Base-by-base conservation (phyloP, 2,888 invertebrate species). In the Apodemia zela region DNA sequence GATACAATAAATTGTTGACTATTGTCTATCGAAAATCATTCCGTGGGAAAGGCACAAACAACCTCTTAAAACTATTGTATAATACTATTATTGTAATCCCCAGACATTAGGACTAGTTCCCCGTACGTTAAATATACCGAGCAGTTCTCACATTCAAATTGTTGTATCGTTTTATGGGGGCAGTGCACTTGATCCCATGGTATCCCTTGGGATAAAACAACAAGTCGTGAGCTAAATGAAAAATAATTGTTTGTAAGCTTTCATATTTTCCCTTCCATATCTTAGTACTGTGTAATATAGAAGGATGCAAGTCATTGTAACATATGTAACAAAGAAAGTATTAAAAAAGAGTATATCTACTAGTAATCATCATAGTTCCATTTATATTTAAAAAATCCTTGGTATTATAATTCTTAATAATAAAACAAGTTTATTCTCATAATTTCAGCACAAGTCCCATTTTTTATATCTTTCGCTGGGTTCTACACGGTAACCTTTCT, bases 181-280 rank as follows among this genome's bases (percentile, higher is more conserved):
- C 18, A 76, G 71, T 72, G 72, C 82, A 84, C 84, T 89, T 86
- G 86, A 84, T 82, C 82, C 82, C 80, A 76, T 74, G 71, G 63
- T 63, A 68, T 82, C 90, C 80, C 88, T 13, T 10, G 82, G 81
- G 90, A 83, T 74, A 68, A 63, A 71, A 79, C 80, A 77, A 80
- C 83, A 81, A 84, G 81, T 81, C 74, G 73, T 72, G 68, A 61
- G 81, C 83, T 90, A 89, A 90, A 91, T 90, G 87, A 90, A 90
- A 90, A 87, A 89, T 91, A 89, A 91, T 90, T 86, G 85, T 79
- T 74, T 69, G 67, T 67, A 69, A 68, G 59, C 63, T 62, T 35
- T 15, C 15, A 47, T 61, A 49, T 54, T 60, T 61, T 3, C 51
- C 51, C 51, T 54, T 25, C 25, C 13, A 21, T 25, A 13, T 54